phyloP scores from a whole-genome alignment of 2,113 vertebrate species.

The Aspiorhynchus laticeps region DNA sequence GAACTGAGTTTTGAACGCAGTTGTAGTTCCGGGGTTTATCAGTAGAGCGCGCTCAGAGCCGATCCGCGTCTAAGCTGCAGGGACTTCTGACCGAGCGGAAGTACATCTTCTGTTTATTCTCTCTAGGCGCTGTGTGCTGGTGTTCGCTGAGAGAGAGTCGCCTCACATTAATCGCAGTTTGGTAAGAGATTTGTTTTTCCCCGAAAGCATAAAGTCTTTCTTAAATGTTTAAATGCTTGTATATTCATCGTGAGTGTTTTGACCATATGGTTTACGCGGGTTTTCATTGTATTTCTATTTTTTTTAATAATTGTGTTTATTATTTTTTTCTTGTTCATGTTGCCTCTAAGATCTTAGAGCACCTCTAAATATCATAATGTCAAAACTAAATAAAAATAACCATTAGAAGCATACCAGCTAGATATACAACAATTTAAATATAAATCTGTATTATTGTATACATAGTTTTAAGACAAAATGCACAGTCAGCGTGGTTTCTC shows the following conservation, averaged over 20 bases:
- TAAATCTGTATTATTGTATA: background rate
- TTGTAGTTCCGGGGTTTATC: background rate
- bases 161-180: background rate
- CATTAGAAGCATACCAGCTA: background rate
- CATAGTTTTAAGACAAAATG: background rate
- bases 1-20: background rate
- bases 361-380: background rate
- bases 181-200: background rate
- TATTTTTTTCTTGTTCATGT: background rate
- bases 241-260: background rate
- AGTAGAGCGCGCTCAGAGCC: background rate
- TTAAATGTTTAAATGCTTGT: background rate
- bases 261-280: background rate
- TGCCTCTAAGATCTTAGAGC: background rate
- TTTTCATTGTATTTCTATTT: background rate
- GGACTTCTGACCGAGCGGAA: slow-evolving; percentile 8
- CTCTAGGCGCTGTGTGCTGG: background rate
- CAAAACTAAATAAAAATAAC: background rate
- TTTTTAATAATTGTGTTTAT: background rate
- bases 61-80: background rate
- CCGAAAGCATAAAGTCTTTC: background rate
- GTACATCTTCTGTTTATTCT: background rate
- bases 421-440: background rate
- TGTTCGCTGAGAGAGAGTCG: background rate
- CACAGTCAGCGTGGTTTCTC: background rate